Base-by-base conservation (phyloP, 2,888 invertebrate genomes). In the Tenthredo notha region DNA sequence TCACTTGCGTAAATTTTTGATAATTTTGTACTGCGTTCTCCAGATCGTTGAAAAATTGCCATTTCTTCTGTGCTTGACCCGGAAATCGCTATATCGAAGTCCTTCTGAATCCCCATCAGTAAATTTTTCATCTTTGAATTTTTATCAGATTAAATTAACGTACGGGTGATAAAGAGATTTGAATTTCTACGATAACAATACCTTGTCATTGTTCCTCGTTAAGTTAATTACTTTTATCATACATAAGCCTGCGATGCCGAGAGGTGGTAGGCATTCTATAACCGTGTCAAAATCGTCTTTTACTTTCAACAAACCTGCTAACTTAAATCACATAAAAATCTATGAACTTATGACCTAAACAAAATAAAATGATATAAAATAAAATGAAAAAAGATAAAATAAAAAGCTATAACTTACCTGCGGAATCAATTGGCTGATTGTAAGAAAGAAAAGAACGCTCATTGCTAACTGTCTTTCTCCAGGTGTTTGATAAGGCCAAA, bases 401-500 rank as follows among this genome's bases (percentile, higher is more conserved):
- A 2, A n/a, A 54, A 54, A 54, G 54, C 0, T 7, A 61, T 1
- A 61, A 61, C 61, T 40, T 40, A 72, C 72, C 18, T 40, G 40
- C 37, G 40, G 33, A 40, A 18, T 37, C 37, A 72, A 40, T n/a
- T 37, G 40, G 33, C 37, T 37, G 18, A 21, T 37, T 18, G n/a
- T 40, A 9, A 72, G 7, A 5, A 40, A 7, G 0, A 15, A 33
- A 1, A 72, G 15, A 72, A 40, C n/a, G 40, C 33, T 37, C 33
- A 40, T 33, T n/a, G 37, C 72, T 18, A 72, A 40, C 0, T 40
- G 72, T 18, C 37, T n/a, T n/a, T 40, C 37, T 21, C 40, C 18
- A n/a, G 72, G n/a, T n/a, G 40, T 72, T 72, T 72, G 72, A 21
- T 72, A 33, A 9, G 72, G 72, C 72, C 72, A 72, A 72, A 72